Percentiles rank a stretch among this genome's conserved stretches.
Evolutionary conservation across 2,113 vertebrate species (phyloP).

Genomic region (Ascaphus truei): DNA sequence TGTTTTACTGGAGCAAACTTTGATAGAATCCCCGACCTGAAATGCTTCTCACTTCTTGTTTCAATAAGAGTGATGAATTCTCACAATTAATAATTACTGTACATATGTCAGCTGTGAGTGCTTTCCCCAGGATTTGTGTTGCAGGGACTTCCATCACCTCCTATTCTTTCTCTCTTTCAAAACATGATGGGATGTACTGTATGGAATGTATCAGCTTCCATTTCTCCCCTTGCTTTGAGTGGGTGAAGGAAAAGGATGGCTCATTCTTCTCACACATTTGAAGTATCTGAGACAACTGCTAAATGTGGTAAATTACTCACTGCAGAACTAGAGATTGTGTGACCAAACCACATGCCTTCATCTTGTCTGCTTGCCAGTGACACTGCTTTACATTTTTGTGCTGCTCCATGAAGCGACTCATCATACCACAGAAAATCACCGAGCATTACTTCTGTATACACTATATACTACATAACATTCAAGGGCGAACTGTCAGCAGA

Average conservation of each 20-base stretch:
- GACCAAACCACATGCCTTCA: slow-evolving; percentile 10
- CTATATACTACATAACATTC: background rate
- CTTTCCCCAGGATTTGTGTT: background rate
- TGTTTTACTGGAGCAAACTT: background rate
- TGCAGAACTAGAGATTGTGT: slow-evolving; percentile 4
- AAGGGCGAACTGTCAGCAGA: background rate
- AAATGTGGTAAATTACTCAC: slow-evolving; percentile 26
- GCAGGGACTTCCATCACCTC: background rate
- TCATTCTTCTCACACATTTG: background rate
- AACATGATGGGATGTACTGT: background rate
- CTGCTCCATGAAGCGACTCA: background rate
- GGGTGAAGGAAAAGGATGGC: background rate
- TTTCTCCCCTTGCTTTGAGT: background rate
- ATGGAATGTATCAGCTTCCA: background rate
- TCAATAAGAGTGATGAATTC: no score
- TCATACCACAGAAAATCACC: background rate
- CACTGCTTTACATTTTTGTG: background rate
- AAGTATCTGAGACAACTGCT: slow-evolving; percentile 28
- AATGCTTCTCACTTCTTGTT: no score
- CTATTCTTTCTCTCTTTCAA: background rate
- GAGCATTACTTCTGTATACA: background rate
- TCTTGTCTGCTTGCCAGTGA: background rate
- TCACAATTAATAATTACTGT: no score
- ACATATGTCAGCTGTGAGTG: no score
- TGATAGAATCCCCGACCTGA: no score